A percentile compares a stretch with the other conserved stretches of the same genome.
These are phyloP conservation scores for Spheniscus mendiculus DNA, from an alignment of 2,113 vertebrate species.

Conservation along the genomic window DNA sequence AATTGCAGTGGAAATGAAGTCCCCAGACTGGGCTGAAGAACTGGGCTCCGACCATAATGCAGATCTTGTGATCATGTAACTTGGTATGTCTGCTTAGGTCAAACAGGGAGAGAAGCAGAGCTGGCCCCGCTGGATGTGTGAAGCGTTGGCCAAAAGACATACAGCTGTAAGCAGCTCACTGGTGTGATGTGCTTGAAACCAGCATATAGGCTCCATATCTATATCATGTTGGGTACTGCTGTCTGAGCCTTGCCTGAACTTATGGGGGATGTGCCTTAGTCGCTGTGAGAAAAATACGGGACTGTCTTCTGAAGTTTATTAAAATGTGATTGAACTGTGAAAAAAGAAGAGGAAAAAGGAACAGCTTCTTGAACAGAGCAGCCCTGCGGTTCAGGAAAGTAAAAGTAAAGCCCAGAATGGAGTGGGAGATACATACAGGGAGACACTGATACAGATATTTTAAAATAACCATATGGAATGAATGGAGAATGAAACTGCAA, in stretches of 20 bases:
- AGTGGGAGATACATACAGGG: background rate
- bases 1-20: background rate
- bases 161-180: background rate
- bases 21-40: background rate
- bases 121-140: background rate
- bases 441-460: background rate
- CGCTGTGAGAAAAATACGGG: background rate
- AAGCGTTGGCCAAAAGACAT: background rate
- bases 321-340: background rate
- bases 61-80: background rate
- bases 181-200: background rate
- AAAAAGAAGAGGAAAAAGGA: background rate
- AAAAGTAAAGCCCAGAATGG: background rate
- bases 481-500: conserved; percentile 25
- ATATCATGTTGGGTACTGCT: background rate
- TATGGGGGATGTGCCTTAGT: background rate
- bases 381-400: background rate
- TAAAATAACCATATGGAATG: background rate
- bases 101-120: background rate
- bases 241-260: background rate
- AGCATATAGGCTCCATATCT: background rate
- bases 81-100: background rate
- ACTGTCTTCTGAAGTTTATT: background rate
- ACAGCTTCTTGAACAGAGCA: background rate
- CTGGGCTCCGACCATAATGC: background rate